phyloP scores from a whole-genome alignment of 2,113 vertebrate genomes.

The Oncorhynchus keta region DNA sequence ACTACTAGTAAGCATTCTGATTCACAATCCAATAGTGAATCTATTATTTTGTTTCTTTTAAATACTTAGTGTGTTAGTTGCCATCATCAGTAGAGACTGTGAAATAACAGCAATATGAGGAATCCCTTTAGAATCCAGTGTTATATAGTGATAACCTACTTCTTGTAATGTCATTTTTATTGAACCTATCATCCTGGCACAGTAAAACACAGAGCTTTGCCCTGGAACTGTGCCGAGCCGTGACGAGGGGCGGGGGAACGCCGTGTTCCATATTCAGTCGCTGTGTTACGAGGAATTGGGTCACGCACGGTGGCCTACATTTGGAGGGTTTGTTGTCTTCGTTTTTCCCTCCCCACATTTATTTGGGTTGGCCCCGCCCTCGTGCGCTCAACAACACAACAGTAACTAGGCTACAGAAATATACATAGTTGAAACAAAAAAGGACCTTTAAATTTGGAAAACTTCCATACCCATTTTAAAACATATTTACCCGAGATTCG shows the following conservation, averaged over 20 bases:
- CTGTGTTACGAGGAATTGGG: conserved; percentile 52
- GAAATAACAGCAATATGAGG: background rate
- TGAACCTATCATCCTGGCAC: conserved; percentile 18
- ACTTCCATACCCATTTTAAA: background rate
- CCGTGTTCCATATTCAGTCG: conserved; percentile 45
- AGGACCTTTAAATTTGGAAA: background rate
- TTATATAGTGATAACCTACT: too few relatives aligned
- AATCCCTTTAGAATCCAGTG: background rate
- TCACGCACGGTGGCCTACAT: conserved; percentile 64
- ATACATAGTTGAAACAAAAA: background rate
- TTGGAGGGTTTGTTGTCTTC: conserved; percentile 63
- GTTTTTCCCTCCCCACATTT: conserved; percentile 50
- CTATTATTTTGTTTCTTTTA: background rate
- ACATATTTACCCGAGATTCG: background rate
- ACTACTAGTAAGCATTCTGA: background rate
- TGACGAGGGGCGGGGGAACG: conserved; percentile 26
- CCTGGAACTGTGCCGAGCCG: conserved; percentile 40
- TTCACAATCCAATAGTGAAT: background rate
- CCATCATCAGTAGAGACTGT: background rate
- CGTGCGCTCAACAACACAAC: conserved; percentile 31
- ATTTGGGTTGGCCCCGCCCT: conserved; percentile 50
- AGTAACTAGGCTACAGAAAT: conserved; percentile 8
- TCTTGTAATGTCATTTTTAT: background rate
- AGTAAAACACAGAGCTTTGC: conserved; percentile 18
- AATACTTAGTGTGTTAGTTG: background rate